These are phyloP conservation scores for Dipodomys stephensi DNA, from an alignment of 2,113 vertebrate genomes.

Conservation along the genomic window DNA sequence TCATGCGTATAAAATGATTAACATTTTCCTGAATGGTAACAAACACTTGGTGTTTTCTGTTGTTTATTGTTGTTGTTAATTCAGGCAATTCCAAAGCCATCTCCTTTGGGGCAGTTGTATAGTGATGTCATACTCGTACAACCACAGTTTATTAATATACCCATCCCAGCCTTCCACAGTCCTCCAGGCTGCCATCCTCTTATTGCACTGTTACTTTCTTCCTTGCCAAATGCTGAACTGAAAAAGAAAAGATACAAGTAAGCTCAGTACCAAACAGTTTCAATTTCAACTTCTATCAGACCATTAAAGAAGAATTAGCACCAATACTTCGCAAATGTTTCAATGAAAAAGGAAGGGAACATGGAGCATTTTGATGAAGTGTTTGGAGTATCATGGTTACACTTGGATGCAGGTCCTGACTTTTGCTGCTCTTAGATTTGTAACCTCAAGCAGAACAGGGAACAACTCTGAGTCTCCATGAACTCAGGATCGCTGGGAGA, in stretches of 20 bases:
- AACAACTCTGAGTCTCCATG: neutral
- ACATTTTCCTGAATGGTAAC: neutral
- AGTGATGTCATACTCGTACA: neutral
- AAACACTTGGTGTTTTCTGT: neutral
- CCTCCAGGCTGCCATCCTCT: neutral
- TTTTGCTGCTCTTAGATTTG: neutral
- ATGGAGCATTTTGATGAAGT: neutral
- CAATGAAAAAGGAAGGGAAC: too few species aligned
- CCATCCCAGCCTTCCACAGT: neutral
- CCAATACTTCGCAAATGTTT: too few species aligned
- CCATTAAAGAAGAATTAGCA: too few species aligned
- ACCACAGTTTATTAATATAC: neutral
- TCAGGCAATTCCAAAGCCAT: neutral
- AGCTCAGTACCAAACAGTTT: too few species aligned
- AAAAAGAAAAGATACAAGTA: neutral
- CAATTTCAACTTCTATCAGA: too few species aligned
- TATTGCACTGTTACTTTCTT: neutral
- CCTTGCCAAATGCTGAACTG: neutral
- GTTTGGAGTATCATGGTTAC: neutral
- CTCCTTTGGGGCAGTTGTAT: neutral
- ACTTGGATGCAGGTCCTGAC: neutral
- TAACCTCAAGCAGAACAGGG: neutral
- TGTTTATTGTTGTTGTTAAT: neutral
- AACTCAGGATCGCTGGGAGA: neutral
- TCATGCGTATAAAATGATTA: neutral